These are phyloP conservation scores for Pinctada fucata DNA, from an alignment of 2,888 invertebrate species.

Conservation along the genomic window DNA sequence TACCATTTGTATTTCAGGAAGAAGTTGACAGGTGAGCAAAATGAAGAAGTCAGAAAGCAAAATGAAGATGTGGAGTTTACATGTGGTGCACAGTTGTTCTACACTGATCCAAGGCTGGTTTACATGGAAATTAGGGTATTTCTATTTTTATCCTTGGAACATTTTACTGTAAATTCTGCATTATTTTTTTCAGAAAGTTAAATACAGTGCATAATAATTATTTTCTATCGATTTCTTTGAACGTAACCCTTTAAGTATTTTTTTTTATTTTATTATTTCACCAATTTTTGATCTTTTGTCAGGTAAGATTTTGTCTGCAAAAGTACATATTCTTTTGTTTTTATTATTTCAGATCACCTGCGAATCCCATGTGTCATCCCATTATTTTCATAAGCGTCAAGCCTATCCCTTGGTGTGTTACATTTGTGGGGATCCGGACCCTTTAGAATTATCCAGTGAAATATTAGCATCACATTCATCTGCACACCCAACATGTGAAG, in stretches of 20 bases:
- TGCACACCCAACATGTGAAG: slow-evolving; percentile 3
- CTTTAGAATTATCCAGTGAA: too few species aligned
- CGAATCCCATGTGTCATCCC: slow-evolving; percentile 3
- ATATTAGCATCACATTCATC: background rate
- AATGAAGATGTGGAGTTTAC: slow-evolving; percentile 8
- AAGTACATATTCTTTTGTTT: background rate
- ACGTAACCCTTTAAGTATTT: too few species aligned
- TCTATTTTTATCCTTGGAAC: too few species aligned
- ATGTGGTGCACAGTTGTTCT: slow-evolving; percentile 7
- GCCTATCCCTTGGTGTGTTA: background rate
- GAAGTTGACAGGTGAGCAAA: background rate
- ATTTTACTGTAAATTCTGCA: too few species aligned
- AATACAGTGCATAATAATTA: too few species aligned
- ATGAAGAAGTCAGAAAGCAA: background rate
- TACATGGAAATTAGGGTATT: slow-evolving; percentile 12
- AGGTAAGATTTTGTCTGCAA: too few species aligned
- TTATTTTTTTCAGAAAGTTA: too few species aligned
- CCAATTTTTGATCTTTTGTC: too few species aligned
- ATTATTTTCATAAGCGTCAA: slow-evolving; percentile 7
- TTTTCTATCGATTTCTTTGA: too few species aligned
- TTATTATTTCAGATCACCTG: slow-evolving; percentile 12
- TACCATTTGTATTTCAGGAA: background rate
- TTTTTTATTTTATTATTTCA: too few species aligned
- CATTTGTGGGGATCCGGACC: background rate
- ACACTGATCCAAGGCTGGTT: slow-evolving; percentile 3